phyloP scores from a whole-genome alignment of 2,797 vertebrate species.

The Kryptolebias ocellatus region DNA sequence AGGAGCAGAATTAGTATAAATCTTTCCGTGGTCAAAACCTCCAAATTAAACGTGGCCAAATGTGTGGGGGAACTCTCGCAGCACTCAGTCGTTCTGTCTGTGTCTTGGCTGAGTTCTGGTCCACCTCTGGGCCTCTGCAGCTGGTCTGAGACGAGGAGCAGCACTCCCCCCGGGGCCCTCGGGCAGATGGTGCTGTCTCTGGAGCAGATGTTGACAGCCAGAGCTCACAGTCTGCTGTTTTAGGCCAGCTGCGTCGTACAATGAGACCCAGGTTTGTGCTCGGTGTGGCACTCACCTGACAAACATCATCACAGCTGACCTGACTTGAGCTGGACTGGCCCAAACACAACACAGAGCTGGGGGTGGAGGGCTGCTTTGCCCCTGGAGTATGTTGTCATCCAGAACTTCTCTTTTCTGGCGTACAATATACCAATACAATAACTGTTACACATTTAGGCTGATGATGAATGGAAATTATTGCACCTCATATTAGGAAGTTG shows the following conservation, averaged over 20 bases:
- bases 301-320: conserved; percentile 51
- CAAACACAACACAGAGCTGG: conserved; percentile 28
- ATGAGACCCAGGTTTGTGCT: conserved; percentile 58
- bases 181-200: conserved; percentile 80
- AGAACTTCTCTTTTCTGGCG: conserved; percentile 5
- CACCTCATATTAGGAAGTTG: not conserved
- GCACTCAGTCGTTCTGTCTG: conserved; percentile 41
- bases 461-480: not conserved
- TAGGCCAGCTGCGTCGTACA: conserved; percentile 60
- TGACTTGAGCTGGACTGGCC: conserved; percentile 50
- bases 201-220: conserved; percentile 84
- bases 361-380: not conserved
- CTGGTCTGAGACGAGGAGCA: conserved; percentile 70
- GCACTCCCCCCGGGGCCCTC: conserved; percentile 59
- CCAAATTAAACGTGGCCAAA: conserved; percentile 41
- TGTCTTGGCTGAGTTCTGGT: conserved; percentile 67
- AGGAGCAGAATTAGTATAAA: conserved; percentile 21
- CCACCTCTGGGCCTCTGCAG: conserved; percentile 70
- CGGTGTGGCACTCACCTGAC: conserved; percentile 73
- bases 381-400: conserved; percentile 16
- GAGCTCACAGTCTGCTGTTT: conserved; percentile 73
- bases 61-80: conserved; percentile 53
- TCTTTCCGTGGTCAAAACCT: conserved; percentile 26
- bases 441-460: not conserved
- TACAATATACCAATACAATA: not conserved